Base-by-base conservation (phyloP, 2,888 invertebrate species). In the Zaprionus lineosus region DNA sequence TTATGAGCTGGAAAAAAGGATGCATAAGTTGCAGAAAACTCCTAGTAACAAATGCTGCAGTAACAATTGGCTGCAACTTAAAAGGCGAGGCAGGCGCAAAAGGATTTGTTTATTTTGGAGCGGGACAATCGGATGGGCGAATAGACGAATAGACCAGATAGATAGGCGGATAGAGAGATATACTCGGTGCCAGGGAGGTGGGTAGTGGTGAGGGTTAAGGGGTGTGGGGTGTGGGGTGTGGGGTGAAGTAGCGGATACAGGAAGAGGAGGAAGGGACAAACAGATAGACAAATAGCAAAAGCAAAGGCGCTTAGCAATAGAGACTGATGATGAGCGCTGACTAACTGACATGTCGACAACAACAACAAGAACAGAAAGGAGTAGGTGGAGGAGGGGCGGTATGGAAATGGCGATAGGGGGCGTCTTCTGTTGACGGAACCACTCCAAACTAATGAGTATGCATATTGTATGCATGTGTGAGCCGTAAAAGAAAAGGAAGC, bases 371-470 rank as follows among this genome's bases (percentile, higher is more conserved):
- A 5, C 11, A 18, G 40, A 28, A 28, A 34, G 21, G 14, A 6
- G 6, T 26, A 21, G 24, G 34, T 1, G 6, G 21, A 18, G 18
- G 15, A 18, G 7, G 29, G 14, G 2, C n/a, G 19, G 15, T 19
- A 11, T 46, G 19, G 19, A 3, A 5, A n/a, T 3, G 19, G 9
- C 2, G n/a, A 1, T 18, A 16, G 26, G 28, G 28, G 26, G 28
- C 44, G 60, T 73, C 70, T 70, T 62, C 58, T 84, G 86, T 85
- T 86, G 76, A 82, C 74, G 79, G 67, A 85, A 76, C 79, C 84
- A 86, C 86, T 85, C 87, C 79, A 85, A 85, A 85, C 84, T 86
- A 86, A 86, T 86, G 86, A 85, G 86, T 82, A 77, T 84, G 84
- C 85, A 81, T 84, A 84, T 78, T 84, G 84, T 78, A 82, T 82